Evolutionary conservation across 2,888 invertebrate genomes (phyloP).

Genomic region (Pollenia griseotomentosa): DNA sequence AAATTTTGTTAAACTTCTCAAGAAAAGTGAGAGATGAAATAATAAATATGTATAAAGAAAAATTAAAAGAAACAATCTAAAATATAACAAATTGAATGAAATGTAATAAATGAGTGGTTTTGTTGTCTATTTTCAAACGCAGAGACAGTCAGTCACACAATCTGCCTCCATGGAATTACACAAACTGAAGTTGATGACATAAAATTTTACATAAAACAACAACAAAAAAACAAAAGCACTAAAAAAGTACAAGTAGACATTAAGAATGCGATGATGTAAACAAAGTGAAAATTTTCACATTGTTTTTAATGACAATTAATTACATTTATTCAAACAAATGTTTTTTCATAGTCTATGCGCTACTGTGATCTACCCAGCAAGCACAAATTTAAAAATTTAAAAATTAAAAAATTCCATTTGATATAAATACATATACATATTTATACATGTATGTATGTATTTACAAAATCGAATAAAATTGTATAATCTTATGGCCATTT

Average conservation of each 20-base stretch:
- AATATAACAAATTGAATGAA: constrained; percentile 16
- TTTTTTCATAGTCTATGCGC: background rate
- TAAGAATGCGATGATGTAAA: constrained; percentile 68
- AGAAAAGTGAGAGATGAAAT: background rate
- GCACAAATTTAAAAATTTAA: background rate
- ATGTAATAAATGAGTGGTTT: constrained; percentile 24
- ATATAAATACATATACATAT: background rate
- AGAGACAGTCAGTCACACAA: background rate
- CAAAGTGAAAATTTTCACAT: constrained; percentile 67
- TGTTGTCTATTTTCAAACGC: constrained; percentile 1
- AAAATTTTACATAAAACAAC: constrained; percentile 31
- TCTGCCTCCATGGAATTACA: constrained; percentile 27
- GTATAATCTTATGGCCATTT: background rate
- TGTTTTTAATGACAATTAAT: constrained; percentile 64
- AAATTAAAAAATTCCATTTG: background rate
- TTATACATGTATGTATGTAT: too few relatives aligned
- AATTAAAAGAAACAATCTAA: constrained; percentile 9
- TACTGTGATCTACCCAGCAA: background rate
- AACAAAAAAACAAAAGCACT: constrained; percentile 20
- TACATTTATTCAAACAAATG: constrained; percentile 35
- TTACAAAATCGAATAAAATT: background rate
- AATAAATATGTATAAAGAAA: background rate
- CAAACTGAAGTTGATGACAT: constrained; percentile 58
- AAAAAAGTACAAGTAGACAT: constrained; percentile 25
- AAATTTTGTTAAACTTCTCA: constrained; percentile 8